Percentiles rank a stretch among this genome's conserved stretches.
phyloP scores from a whole-genome alignment of 1,140 invertebrate genomes.

The Drosophila persimilis region DNA sequence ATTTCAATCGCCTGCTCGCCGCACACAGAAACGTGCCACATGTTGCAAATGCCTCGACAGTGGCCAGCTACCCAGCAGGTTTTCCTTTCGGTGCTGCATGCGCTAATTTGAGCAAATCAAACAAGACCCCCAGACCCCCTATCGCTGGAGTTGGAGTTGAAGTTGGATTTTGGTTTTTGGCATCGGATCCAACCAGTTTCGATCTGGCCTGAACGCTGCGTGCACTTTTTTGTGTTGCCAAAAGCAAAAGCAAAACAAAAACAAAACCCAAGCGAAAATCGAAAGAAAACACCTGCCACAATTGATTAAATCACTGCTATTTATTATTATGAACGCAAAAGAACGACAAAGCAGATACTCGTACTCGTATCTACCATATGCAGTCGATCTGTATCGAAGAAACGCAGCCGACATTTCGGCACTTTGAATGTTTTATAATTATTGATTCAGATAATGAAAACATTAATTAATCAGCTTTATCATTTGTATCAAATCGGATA shows the following conservation, averaged over 20 bases:
- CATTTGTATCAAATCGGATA: too few relatives aligned
- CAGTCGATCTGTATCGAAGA: too few relatives aligned
- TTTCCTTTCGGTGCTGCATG: constrained; percentile 41
- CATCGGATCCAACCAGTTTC: constrained; percentile 55
- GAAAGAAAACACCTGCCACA: constrained; percentile 70
- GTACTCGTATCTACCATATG: too few relatives aligned
- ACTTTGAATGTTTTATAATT: too few relatives aligned
- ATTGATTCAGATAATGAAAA: too few relatives aligned
- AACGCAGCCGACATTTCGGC: too few relatives aligned
- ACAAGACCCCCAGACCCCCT: constrained; percentile 40
- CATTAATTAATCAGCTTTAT: too few relatives aligned
- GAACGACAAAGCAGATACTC: constrained; percentile 18
- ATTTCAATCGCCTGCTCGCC: constrained; percentile 30
- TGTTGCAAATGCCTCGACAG: constrained; percentile 26
- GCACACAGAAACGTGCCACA: constrained; percentile 39
- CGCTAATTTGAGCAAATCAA: constrained; percentile 78
- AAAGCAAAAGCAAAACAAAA: not conserved
- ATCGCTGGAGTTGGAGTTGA: constrained; percentile 10
- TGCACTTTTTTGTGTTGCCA: constrained; percentile 50
- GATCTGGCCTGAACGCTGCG: constrained; percentile 26
- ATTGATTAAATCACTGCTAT: constrained; percentile 78
- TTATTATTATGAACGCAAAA: constrained; percentile 67
- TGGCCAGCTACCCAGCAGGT: constrained; percentile 9
- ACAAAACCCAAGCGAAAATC: constrained; percentile 6
- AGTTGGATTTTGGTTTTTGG: constrained; percentile 2